phyloP scores from a whole-genome alignment of 2,113 vertebrate genomes.

The Xiphophorus hellerii region DNA sequence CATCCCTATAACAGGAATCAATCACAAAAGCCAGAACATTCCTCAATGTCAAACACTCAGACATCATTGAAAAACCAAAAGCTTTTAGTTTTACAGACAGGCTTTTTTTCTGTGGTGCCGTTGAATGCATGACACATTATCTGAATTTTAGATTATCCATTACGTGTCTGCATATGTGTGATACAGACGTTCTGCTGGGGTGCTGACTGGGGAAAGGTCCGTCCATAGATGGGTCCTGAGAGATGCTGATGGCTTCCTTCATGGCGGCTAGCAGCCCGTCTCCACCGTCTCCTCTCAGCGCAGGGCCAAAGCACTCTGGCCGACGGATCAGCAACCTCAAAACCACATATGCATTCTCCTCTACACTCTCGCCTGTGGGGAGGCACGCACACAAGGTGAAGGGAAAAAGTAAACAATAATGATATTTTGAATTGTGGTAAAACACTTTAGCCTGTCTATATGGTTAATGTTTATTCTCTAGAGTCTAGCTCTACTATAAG shows the following conservation, averaged over 20 bases:
- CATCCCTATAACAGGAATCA: constrained; percentile 77
- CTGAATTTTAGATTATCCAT: not conserved
- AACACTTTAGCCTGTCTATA: not conserved
- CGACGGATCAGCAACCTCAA: constrained; percentile 91
- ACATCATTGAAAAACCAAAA: not conserved
- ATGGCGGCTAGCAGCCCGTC: constrained; percentile 90
- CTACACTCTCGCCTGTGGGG: constrained; percentile 92
- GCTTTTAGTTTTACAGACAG: not conserved
- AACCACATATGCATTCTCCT: constrained; percentile 95
- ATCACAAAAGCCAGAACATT: constrained; percentile 2
- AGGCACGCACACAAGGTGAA: not conserved
- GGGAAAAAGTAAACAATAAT: not conserved
- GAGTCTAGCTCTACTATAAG: not conserved
- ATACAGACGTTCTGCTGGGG: constrained; percentile 86
- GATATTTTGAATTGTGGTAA: not conserved
- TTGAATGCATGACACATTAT: not conserved
- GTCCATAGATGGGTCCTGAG: constrained; percentile 87
- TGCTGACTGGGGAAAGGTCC: constrained; percentile 82
- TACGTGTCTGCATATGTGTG: not conserved
- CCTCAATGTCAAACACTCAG: not conserved
- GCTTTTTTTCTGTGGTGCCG: not conserved
- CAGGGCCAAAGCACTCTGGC: constrained; percentile 95
- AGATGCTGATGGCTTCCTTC: constrained; percentile 93
- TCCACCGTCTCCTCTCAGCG: constrained; percentile 90
- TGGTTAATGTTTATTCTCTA: not conserved